phyloP scores from a whole-genome alignment of 2,888 invertebrate species.

The Heterodera filipjevi region DNA sequence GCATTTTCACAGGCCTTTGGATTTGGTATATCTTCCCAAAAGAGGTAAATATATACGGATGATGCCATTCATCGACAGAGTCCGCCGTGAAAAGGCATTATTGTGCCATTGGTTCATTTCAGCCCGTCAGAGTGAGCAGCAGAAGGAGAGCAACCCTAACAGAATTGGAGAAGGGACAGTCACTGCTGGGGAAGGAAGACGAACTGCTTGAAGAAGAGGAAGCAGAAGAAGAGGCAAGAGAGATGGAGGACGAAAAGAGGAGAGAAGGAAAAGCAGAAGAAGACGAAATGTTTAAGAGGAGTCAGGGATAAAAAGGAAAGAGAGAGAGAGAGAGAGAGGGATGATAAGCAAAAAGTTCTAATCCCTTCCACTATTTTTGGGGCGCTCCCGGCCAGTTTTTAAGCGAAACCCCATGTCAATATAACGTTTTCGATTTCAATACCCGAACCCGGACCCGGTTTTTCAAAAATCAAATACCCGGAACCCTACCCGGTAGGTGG shows the following conservation, averaged over 20 bases:
- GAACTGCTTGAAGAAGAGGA: neutral
- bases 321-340: too few species aligned
- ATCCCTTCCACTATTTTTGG: too few species aligned
- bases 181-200: neutral
- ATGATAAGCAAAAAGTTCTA: neutral
- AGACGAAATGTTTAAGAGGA: neutral
- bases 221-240: neutral
- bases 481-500: too few species aligned
- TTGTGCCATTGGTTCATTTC: neutral
- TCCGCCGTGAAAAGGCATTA: too few species aligned
- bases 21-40: conserved; percentile 61
- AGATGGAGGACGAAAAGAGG: neutral
- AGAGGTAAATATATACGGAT: conserved; percentile 48
- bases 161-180: neutral
- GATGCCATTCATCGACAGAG: neutral
- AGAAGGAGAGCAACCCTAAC: neutral
- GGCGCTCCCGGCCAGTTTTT: too few species aligned
- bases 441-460: too few species aligned
- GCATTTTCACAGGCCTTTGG: conserved; percentile 52
- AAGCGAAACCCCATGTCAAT: too few species aligned
- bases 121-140: neutral
- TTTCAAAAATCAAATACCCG: too few species aligned
- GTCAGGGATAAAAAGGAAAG: neutral
- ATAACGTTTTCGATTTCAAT: too few species aligned
- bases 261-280: neutral